These are phyloP conservation scores for Ameiurus melas DNA, from an alignment of 2,113 vertebrate genomes.

Conservation along the genomic window DNA sequence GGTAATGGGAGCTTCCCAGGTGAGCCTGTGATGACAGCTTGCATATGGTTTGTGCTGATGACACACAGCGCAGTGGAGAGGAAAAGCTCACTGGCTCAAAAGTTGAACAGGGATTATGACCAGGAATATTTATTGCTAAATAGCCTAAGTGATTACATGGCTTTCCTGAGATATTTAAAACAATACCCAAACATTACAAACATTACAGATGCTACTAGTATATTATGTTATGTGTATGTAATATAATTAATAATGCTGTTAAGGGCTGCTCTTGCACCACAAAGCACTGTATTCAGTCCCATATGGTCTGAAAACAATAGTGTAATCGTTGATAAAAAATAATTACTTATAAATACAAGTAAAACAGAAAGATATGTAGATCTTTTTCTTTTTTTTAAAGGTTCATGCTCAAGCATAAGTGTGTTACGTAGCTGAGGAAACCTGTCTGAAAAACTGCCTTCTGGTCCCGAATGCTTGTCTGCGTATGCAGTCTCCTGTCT, in stretches of 20 bases:
- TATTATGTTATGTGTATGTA: neutral
- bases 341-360: neutral
- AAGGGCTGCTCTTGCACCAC: neutral
- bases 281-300: neutral
- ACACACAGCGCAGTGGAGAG: constrained; percentile 6
- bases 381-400: neutral
- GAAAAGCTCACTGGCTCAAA: neutral
- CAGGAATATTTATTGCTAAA: neutral
- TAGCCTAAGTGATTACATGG: neutral
- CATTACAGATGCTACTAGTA: neutral
- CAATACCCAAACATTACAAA: neutral
- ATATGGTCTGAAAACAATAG: neutral
- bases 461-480: neutral
- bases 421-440: neutral
- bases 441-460: neutral
- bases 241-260: neutral
- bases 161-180: neutral
- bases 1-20: constrained; percentile 35
- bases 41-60: constrained; percentile 33
- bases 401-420: neutral
- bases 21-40: constrained; percentile 41
- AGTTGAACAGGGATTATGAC: neutral
- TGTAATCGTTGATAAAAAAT: neutral
- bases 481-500: neutral
- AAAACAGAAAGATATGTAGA: neutral